These are phyloP conservation scores for Melanostigma gelatinosum DNA, from an alignment of 2,113 vertebrate species.

Conservation along the genomic window DNA sequence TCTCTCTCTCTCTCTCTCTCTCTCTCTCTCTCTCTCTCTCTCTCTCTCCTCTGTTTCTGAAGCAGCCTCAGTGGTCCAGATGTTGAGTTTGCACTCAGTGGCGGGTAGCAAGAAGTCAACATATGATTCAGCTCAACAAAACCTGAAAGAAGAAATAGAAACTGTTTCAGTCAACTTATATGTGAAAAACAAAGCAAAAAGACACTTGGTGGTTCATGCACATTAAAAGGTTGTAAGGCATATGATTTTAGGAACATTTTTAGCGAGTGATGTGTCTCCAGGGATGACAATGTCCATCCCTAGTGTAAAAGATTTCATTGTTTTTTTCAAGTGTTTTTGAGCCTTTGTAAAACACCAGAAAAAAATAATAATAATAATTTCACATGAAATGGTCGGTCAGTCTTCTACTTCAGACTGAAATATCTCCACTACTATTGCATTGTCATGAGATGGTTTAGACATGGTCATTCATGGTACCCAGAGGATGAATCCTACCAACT, in stretches of 20 bases:
- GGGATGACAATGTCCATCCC: not conserved
- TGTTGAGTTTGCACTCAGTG: conserved; percentile 75
- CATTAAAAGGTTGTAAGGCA: not conserved
- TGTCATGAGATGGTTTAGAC: not conserved
- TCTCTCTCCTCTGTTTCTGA: conserved; percentile 69
- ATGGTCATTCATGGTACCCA: conserved; percentile 5
- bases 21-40: conserved; percentile 72
- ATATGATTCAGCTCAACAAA: conserved; percentile 91
- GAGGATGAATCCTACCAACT: not conserved
- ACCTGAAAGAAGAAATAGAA: conserved; percentile 76
- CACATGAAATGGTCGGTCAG: not conserved
- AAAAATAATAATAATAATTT: too few species aligned
- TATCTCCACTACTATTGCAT: not conserved
- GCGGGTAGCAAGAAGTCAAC: conserved; percentile 83
- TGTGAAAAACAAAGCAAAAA: too few species aligned
- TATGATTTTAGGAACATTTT: too few species aligned
- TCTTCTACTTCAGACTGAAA: not conserved
- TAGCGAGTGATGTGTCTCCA: not conserved
- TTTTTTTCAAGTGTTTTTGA: too few species aligned
- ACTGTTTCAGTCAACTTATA: not conserved
- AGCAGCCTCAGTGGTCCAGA: conserved; percentile 76
- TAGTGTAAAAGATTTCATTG: too few species aligned
- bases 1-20: conserved; percentile 38
- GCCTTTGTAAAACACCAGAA: too few species aligned
- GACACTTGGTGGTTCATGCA: not conserved